Base-by-base conservation (phyloP, 2,113 vertebrate genomes). In the Sinocyclocheilus anophthalmus region DNA sequence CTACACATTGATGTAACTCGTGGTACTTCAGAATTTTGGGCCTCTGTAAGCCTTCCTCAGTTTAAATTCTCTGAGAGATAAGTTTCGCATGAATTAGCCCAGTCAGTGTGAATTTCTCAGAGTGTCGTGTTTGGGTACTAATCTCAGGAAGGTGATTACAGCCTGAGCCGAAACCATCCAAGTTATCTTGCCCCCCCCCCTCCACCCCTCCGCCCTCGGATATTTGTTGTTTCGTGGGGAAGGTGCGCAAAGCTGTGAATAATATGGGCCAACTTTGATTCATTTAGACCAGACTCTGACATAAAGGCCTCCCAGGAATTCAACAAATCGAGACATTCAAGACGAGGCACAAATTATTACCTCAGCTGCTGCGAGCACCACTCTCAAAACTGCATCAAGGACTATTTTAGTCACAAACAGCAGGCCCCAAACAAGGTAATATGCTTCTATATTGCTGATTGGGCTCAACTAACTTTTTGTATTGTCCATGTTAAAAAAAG, bases 261-360 rank as follows among this genome's bases (percentile, higher is more conserved):
- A 90, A 90, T 90, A n/a, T 89, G 89, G 84, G 72, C 20, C 83
- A 83, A 89, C 89, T 90, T 90, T 90, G 90, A 87, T 90, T 92
- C 86, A 87, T 88, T 90, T 88, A n/a, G n/a, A 91, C 86, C 86
- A 84, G 85, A 90, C 87, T 88, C 83, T 87, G 86, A 88, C n/a
- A n/a, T 87, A 87, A 90, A 85, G 84, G 85, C 89, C 87, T 90
- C 73, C 42, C 85, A 84, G 88, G 90, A 88, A 88, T 85, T 83
- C 81, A 37, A 81, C 69, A 78, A 76, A 87, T 90, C 88, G 91
- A 92, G 91, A 88, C 83, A 87, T 88, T 92, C 82, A 86, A 84
- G n/a, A 85, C 45, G 53, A 75, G 39, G 65, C 30, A 48, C 88
- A 83, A 88, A 88, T 89, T 30, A n/a, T n/a, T 86, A 91, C 89